Evolutionary conservation across 2,888 invertebrate species (phyloP).

Genomic region (Philaethria dido): DNA sequence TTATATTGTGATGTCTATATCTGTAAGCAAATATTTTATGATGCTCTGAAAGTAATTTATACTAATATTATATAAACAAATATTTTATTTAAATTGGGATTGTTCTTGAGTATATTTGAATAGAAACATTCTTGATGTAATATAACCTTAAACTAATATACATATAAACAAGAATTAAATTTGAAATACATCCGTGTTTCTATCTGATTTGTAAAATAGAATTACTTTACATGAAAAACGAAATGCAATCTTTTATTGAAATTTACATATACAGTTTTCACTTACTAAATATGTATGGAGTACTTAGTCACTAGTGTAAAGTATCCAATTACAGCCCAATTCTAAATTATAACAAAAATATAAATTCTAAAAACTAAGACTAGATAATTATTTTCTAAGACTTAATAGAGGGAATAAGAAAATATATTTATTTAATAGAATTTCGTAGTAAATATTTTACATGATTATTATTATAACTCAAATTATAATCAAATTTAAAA

Average conservation of each 20-base stretch:
- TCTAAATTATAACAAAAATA: conserved; percentile 1
- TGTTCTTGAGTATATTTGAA: conserved; percentile 25
- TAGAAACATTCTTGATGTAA: not conserved
- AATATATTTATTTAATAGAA: conserved; percentile 31
- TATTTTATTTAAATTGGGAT: conserved; percentile 25
- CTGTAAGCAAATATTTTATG: conserved; percentile 37
- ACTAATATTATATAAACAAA: conserved; percentile 42
- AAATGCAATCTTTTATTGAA: too few relatives aligned
- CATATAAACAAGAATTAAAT: not conserved
- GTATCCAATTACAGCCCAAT: not conserved
- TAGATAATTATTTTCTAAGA: conserved; percentile 35
- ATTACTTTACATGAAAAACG: not conserved
- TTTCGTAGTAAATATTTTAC: conserved; percentile 24
- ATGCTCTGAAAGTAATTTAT: conserved; percentile 39
- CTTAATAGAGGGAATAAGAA: conserved; percentile 32
- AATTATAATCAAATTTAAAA: not conserved
- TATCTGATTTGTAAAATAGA: not conserved
- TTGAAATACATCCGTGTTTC: not conserved
- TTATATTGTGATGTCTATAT: conserved; percentile 43
- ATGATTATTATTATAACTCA: conserved; percentile 2
- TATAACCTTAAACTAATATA: not conserved
- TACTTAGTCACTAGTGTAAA: not conserved
- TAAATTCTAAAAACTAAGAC: conserved; percentile 16
- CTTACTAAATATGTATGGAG: not conserved
- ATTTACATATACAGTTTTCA: too few relatives aligned